Conservation (phyloP, 2,113 vertebrate genomes). For the Gnathonemus echidnorhynchus region DNA sequence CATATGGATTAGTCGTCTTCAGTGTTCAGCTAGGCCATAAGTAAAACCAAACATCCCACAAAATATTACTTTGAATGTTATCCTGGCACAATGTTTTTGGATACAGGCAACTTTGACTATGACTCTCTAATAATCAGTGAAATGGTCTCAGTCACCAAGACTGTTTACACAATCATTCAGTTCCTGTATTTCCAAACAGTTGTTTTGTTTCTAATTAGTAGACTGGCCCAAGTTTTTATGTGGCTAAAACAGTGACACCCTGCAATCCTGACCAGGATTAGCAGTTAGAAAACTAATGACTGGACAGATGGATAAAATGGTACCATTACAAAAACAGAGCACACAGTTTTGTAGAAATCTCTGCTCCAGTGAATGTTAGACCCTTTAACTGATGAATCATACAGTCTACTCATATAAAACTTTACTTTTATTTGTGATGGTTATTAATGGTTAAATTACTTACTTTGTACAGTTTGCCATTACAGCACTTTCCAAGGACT, state of each 20-base stretch:
- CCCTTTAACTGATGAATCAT: background rate
- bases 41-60: background rate
- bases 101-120: background rate
- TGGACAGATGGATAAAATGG: background rate
- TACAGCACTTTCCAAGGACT: background rate
- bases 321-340: background rate
- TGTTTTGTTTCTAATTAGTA: background rate
- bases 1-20: background rate
- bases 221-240: background rate
- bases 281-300: background rate
- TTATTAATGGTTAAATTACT: background rate
- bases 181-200: background rate
- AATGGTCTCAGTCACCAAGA: background rate
- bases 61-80: background rate
- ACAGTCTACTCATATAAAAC: background rate
- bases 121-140: background rate
- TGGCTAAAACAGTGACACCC: background rate
- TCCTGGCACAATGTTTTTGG: background rate
- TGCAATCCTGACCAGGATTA: background rate
- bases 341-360: background rate
- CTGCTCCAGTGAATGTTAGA: background rate
- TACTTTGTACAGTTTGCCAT: background rate
- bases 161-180: background rate
- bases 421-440: background rate
- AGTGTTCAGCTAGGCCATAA: background rate